Percentiles rank a stretch among this genome's conserved stretches.
These are phyloP conservation scores for Passer montanus DNA, from an alignment of 2,113 vertebrate species.

Conservation along the genomic window DNA sequence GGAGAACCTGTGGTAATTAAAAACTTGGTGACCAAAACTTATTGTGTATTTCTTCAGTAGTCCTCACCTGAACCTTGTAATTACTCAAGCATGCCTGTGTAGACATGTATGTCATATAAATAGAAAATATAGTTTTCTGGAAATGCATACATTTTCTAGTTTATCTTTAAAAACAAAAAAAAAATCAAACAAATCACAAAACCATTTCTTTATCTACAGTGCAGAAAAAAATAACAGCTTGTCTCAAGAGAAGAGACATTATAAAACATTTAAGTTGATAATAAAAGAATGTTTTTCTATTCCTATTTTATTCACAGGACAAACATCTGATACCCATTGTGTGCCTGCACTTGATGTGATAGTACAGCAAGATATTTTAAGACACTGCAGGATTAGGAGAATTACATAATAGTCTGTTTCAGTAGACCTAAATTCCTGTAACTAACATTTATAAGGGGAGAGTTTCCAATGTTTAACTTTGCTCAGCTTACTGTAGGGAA, in stretches of 20 bases:
- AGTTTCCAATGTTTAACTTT: not conserved
- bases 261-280: not conserved
- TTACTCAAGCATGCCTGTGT: not conserved
- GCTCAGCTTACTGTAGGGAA: not conserved
- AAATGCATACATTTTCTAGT: not conserved
- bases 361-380: constrained; percentile 13
- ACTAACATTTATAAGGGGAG: not conserved
- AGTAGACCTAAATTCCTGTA: not conserved
- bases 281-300: not conserved
- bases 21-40: not conserved
- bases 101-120: not conserved
- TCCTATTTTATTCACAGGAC: not conserved
- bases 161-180: not conserved
- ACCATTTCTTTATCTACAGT: not conserved
- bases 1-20: not conserved
- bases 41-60: not conserved
- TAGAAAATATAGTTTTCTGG: not conserved
- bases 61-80: not conserved
- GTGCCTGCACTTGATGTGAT: not conserved
- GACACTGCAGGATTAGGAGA: not conserved
- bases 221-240: not conserved
- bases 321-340: not conserved
- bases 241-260: not conserved
- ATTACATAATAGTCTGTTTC: not conserved
- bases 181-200: not conserved